phyloP scores from a whole-genome alignment of 2,113 vertebrate species.

The Orthonyx spaldingii region DNA sequence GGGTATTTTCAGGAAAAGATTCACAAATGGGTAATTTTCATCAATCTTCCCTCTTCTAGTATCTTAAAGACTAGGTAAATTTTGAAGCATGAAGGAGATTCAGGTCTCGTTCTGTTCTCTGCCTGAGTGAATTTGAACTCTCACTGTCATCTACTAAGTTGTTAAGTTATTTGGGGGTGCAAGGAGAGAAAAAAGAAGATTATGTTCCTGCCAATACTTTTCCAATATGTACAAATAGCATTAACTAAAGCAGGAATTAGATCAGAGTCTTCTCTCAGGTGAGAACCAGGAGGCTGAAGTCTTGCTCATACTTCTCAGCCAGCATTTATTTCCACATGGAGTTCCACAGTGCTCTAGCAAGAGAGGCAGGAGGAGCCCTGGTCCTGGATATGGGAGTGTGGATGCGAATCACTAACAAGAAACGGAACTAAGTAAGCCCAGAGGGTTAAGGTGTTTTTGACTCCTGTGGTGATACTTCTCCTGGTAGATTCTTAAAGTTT shows the following conservation, averaged over 20 bases:
- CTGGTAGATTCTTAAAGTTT: not conserved
- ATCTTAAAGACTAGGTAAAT: not conserved
- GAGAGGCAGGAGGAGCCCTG: not conserved
- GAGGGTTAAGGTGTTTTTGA: not conserved
- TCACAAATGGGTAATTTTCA: not conserved
- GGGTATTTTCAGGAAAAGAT: not conserved
- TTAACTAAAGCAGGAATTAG: not conserved
- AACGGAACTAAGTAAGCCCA: not conserved
- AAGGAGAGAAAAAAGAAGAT: not conserved
- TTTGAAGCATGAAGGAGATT: not conserved
- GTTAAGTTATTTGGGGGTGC: not conserved
- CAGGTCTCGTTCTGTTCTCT: not conserved
- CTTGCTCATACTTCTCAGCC: not conserved
- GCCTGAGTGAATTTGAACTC: not conserved
- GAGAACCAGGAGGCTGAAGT: not conserved
- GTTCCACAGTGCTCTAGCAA: not conserved
- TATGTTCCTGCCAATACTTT: not conserved
- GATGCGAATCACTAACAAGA: not conserved
- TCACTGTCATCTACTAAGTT: not conserved
- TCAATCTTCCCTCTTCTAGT: not conserved
- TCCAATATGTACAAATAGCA: slow-evolving; percentile 9
- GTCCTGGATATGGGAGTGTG: not conserved
- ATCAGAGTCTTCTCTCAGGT: not conserved
- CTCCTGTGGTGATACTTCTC: not conserved
- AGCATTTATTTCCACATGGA: not conserved